Evolutionary conservation across 2,797 vertebrate species (phyloP), one percentile per base, ranked within the genome.

Genomic region (Helostoma temminkii): DNA sequence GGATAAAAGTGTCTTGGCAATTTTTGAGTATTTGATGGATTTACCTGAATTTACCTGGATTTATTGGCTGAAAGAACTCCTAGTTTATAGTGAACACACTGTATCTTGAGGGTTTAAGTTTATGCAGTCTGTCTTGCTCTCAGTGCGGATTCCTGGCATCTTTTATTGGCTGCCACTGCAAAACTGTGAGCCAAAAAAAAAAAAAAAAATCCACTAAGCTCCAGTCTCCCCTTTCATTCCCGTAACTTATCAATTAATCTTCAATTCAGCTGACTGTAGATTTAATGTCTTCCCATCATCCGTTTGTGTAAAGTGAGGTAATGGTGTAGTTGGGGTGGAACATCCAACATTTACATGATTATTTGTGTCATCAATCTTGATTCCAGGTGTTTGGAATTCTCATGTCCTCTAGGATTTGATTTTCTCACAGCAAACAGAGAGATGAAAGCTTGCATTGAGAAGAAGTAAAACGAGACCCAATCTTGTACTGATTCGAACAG

Each of bases 31-130:
- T 78, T 70, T 83, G 78, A 78, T 80, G 68, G 72, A 79, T 84
- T 83, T 74, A 79, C 53, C 64, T 80, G 59, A 67, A n/a, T n/a
- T n/a, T n/a, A 80, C 50, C 74, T 66, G 64, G 47, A 76, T 74
- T 80, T 78, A 70, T 48, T 39, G 41, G 41, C 50, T 68, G 61
- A 69, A 78, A 78, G 48, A 22, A 43, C 52, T 50, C 62, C 56
- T 24, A 1, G 36, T 42, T 75, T 66, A 42, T 26, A 63, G 25
- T 30, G 39, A 79, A 81, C 71, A 67, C 55, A 25, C 28, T 67
- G 53, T 68, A 49, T 34, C 49, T 64, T 71, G 24, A 71, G 54
- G 45, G 53, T 82, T 67, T 37, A 49, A 66, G 53, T 72, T 71
- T 49, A 56, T 61, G 66, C 62, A 64, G 47, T 55, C 48, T 66